Evolutionary conservation across 1,140 invertebrate species (phyloP), one percentile per base, ranked within the genome.

Genomic region (Pseudomyrmex sp.): DNA sequence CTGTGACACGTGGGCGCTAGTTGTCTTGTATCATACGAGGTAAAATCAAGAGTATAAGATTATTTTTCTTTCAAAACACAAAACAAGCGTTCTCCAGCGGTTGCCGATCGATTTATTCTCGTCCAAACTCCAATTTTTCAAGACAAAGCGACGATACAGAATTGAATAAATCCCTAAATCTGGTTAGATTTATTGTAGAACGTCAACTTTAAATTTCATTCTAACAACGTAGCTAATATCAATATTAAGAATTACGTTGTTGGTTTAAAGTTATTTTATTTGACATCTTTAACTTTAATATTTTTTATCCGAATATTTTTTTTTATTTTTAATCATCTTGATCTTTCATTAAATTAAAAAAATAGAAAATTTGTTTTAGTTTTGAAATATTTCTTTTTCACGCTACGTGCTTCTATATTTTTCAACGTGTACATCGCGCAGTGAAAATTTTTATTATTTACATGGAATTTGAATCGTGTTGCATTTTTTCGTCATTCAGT

Each of bases 1-100:
- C 91, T 90, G 87, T 91, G 89, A 89, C 91, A 89, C 88, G 90
- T 91, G 91, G 88, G 90, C 89, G 84, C 91, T 92, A 92, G 91
- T 92, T 92, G 91, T 92, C 91, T 91, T 92, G 90, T 92, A 91
- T 90, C 76, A 85, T 88, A 26, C 65, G 75, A 85, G 68, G 50
- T 73, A 46, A 26, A 62, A 73, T 48, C 61, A 59, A 48, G 66
- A 80, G 5, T 35, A 35, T 61, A 72, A 48, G 23, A 35, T 35
- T 35, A 35, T 35, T 69, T 54, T 26, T 44, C 48, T 59, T 44
- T 59, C 54, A 23, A 61, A 13, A 12, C 44, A 70, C 44, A 26
- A 50, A 26, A n/a, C 15, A 79, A 79, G 26, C 10, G 13, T 18
- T 52, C 48, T 48, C 58, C 65, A 59, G 52, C 66, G 66, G 44